Conservation (phyloP, 2,113 vertebrate genomes). For the Nyctibius bracteatus region DNA sequence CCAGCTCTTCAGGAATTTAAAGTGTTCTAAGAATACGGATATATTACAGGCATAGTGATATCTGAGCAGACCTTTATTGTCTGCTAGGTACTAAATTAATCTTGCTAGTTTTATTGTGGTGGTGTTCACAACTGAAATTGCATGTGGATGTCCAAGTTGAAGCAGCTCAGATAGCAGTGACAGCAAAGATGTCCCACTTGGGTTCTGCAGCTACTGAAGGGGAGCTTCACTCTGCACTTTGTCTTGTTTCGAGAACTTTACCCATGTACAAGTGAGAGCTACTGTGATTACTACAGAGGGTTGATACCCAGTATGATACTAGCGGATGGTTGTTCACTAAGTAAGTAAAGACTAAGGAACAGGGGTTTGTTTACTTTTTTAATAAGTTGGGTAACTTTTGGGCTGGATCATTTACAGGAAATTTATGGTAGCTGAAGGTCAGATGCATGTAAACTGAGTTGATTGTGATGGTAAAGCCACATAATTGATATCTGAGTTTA, state of each 20-base stretch:
- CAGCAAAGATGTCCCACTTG: background rate
- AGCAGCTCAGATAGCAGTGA: background rate
- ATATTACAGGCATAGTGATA: background rate
- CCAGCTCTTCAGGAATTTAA: background rate
- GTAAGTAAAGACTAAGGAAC: background rate
- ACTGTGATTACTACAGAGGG: background rate
- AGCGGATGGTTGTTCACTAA: background rate
- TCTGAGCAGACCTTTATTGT: background rate
- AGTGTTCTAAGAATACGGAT: background rate
- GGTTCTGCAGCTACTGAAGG: background rate
- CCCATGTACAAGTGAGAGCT: background rate
- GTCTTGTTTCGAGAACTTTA: background rate
- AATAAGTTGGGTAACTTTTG: background rate
- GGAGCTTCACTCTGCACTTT: background rate
- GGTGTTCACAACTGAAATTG: background rate
- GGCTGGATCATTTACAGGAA: background rate
- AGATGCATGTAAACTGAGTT: fast-evolving
- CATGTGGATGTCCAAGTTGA: background rate
- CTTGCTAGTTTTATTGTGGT: background rate
- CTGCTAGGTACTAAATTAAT: background rate
- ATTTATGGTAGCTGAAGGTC: background rate
- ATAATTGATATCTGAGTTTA: background rate
- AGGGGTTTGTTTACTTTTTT: background rate
- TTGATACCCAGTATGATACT: background rate
- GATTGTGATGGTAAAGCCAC: background rate